Evolutionary conservation across 2,888 invertebrate genomes (phyloP), one percentile per base, ranked within the genome.

Genomic region (Nudaria mundana): DNA sequence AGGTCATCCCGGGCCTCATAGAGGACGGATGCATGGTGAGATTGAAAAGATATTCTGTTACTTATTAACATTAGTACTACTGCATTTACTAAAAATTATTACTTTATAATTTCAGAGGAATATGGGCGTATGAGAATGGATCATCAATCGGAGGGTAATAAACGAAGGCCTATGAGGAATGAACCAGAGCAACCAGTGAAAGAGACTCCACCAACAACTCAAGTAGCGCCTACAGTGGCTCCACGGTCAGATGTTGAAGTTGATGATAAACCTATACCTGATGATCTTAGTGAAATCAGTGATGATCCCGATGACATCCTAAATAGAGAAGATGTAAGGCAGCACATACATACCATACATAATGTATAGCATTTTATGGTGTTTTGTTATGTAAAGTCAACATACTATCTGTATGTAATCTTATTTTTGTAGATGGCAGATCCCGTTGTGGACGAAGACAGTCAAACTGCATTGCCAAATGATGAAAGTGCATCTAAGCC

Each of bases 231-330:
- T 3, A 24, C 60, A 7, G 47, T 62, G 5, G 49, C 60, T 30
- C 64, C 56, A 36, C 70, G 59, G 40, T 58, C 80, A 5, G 91
- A 91, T 1, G 66, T 83, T 23, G 89, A 90, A 55, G 69, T 81
- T 47, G 74, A 90, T 46, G 89, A 91, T 56, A 73, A 89, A 69
- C 76, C 91, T 50, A 81, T 93, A 65, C 88, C 93, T 57, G 91
- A 93, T 66, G 94, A 95, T 72, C 90, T 96, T 8, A 96, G 96
- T 76, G 96, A 96, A 80, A 95, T 96, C 46, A 96, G 96, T 69
- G 96, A 96, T 62, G 96, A 96, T 76, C 95, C 95, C 37, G 96
- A 96, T 76, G 96, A 96, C 63, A 95, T 96, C 66, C 89, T 96
- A 3, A 94, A 95, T 52, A 92, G 94, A 80, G 94, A 93, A 63